A percentile compares a stretch with the other conserved stretches of the same genome.
Conservation (phyloP, 1,140 invertebrate genomes). For the Drosophila suzukii region DNA sequence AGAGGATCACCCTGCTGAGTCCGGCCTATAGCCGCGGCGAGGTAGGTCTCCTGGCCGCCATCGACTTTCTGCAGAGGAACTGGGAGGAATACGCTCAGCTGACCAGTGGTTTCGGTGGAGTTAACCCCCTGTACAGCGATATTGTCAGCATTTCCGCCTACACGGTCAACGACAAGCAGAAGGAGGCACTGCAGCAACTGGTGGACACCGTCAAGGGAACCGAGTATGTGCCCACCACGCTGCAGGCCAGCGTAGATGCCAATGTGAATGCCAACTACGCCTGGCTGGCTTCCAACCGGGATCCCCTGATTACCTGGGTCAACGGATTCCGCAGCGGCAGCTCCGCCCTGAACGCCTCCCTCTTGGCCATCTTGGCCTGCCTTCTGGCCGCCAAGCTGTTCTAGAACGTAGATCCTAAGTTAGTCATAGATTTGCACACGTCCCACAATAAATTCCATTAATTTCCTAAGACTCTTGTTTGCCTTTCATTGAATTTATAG, state of each 20-base stretch:
- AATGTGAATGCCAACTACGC: slow-evolving; percentile 58
- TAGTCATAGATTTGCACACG: slow-evolving; percentile 22
- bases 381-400: slow-evolving; percentile 58
- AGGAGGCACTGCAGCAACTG: slow-evolving; percentile 52
- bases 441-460: slow-evolving; percentile 26
- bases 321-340: slow-evolving; percentile 44
- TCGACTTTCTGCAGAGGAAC: slow-evolving; percentile 65
- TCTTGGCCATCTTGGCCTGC: slow-evolving; percentile 47
- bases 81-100: slow-evolving; percentile 61
- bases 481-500: slow-evolving; percentile 19
- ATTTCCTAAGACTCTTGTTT: slow-evolving; percentile 12
- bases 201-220: slow-evolving; percentile 50
- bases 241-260: slow-evolving; percentile 55
- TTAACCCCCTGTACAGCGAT: slow-evolving; percentile 63
- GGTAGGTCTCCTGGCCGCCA: slow-evolving; percentile 54
- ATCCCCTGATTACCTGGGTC: slow-evolving; percentile 65
- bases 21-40: slow-evolving; percentile 68
- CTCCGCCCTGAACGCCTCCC: slow-evolving; percentile 53
- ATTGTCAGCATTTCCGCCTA: slow-evolving; percentile 65
- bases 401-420: slow-evolving; percentile 40
- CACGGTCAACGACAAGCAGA: slow-evolving; percentile 58
- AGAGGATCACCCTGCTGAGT: slow-evolving; percentile 65
- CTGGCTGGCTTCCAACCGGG: slow-evolving; percentile 64
- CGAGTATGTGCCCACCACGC: slow-evolving; percentile 31
- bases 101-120: slow-evolving; percentile 66